Evolutionary conservation across 2,888 invertebrate species (phyloP).

Genomic region (Hirtodrosophila confusa): DNA sequence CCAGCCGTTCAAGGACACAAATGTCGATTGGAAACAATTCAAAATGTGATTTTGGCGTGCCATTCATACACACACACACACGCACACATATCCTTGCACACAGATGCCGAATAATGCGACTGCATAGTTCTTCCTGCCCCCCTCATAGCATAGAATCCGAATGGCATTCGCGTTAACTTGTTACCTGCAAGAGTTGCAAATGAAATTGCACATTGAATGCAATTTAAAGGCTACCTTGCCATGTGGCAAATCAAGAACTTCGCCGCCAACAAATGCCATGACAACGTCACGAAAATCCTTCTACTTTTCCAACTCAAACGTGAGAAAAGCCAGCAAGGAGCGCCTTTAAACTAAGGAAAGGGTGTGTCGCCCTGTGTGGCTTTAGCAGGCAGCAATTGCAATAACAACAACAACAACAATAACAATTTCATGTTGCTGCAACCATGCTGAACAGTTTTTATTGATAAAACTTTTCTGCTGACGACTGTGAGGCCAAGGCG

Average conservation of each 20-base stretch:
- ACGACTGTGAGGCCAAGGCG: constrained; percentile 61
- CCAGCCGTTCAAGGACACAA: constrained; percentile 55
- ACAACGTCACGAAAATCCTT: constrained; percentile 47
- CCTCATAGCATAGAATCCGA: too few relatives aligned
- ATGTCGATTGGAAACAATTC: constrained; percentile 67
- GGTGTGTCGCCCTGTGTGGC: constrained; percentile 14
- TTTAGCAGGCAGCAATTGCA: constrained; percentile 47
- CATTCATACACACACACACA: constrained; percentile 23
- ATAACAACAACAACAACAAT: constrained; percentile 16
- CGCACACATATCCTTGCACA: constrained; percentile 13
- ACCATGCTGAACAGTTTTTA: constrained; percentile 64
- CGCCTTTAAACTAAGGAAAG: constrained; percentile 14
- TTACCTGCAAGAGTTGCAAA: constrained; percentile 35
- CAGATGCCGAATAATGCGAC: not conserved
- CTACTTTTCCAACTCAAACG: constrained; percentile 1
- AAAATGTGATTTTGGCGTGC: constrained; percentile 61
- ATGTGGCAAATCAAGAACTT: constrained; percentile 30
- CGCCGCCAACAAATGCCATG: constrained; percentile 51
- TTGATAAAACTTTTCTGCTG: constrained; percentile 70
- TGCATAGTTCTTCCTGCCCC: constrained; percentile 12
- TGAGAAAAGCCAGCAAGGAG: constrained; percentile 4
- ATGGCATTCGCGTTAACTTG: constrained; percentile 24
- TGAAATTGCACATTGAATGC: constrained; percentile 57
- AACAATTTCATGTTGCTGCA: constrained; percentile 45
- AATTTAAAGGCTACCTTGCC: constrained; percentile 48